These are phyloP conservation scores for Pantherophis vulpinus DNA, from an alignment of 2,797 vertebrate species.

Conservation along the genomic window DNA sequence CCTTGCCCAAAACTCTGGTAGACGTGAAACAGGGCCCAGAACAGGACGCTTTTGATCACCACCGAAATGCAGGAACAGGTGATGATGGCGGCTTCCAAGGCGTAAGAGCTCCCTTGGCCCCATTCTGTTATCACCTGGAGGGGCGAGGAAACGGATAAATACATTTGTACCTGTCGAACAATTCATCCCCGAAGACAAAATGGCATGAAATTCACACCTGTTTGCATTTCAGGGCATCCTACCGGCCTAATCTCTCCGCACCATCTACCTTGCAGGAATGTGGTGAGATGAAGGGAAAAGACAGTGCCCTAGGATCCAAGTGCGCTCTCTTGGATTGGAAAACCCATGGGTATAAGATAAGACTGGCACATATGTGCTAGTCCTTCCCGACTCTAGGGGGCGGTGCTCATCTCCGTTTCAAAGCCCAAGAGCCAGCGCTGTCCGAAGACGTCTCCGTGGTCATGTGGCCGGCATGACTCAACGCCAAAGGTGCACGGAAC, in stretches of 20 bases:
- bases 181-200: background rate
- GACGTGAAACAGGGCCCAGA: conserved; percentile 76
- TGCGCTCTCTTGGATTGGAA: background rate
- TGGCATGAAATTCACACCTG: background rate
- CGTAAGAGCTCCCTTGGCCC: conserved; percentile 70
- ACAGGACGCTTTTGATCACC: conserved; percentile 77
- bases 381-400: no score
- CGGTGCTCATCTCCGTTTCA: no score
- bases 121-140: conserved; percentile 73
- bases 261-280: background rate
- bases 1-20: conserved; percentile 81
- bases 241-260: background rate
- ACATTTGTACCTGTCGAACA: background rate
- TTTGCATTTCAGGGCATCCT: background rate
- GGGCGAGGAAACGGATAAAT: rapidly evolving
- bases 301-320: background rate
- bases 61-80: conserved; percentile 76
- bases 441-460: no score
- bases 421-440: no score
- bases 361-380: no score
- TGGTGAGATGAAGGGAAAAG: background rate
- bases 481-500: no score
- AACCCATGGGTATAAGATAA: no score
- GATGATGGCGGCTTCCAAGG: conserved; percentile 77
- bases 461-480: no score